phyloP scores from a whole-genome alignment of 2,113 vertebrate species.

The Triplophysa siluroides region DNA sequence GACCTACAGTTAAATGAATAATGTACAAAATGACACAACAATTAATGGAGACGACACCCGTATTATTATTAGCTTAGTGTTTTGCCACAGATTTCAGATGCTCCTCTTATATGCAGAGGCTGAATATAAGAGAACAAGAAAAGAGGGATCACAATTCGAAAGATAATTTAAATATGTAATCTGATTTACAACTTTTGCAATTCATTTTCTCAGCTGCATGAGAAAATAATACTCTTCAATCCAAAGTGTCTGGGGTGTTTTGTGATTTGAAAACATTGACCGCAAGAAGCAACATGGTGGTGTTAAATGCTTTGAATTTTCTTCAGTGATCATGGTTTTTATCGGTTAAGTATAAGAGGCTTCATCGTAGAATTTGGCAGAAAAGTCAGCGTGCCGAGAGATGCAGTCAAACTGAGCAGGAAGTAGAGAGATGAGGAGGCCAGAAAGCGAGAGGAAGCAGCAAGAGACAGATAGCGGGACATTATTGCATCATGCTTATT shows the following conservation, averaged over 20 bases:
- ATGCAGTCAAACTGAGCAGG: neutral
- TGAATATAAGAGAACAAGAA: neutral
- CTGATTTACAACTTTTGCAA: slow-evolving; percentile 2
- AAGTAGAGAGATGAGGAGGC: neutral
- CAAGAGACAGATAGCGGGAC: neutral
- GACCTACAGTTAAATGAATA: neutral
- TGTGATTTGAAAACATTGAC: slow-evolving; percentile 10
- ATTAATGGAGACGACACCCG: neutral
- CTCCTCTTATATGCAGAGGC: too few species aligned
- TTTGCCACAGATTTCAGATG: too few species aligned
- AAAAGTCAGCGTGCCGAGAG: slow-evolving; percentile 3
- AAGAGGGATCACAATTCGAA: neutral
- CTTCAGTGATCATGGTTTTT: neutral
- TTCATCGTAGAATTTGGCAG: neutral
- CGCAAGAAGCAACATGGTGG: neutral
- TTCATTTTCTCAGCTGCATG: slow-evolving; percentile 2
- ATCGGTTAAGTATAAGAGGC: neutral
- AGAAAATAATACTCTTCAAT: neutral
- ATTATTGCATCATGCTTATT: slow-evolving; percentile 21
- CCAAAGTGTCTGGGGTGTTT: slow-evolving; percentile 2
- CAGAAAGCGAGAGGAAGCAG: neutral
- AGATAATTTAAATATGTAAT: neutral
- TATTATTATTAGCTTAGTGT: too few species aligned
- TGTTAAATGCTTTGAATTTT: neutral
- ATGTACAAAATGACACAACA: neutral